Conservation (phyloP, 2,888 invertebrate genomes). For the Pyrochroa serraticornis region DNA sequence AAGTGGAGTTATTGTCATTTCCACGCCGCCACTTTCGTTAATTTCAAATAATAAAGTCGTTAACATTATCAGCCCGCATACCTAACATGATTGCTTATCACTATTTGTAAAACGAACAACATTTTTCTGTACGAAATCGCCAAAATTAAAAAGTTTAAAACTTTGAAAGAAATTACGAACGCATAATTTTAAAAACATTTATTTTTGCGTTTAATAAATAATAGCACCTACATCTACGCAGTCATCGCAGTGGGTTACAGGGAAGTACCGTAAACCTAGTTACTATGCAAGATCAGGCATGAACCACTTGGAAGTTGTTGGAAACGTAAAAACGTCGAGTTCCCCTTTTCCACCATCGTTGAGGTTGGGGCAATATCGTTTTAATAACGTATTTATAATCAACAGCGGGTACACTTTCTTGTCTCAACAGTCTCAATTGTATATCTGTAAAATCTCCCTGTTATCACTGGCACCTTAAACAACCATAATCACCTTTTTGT, state of each 20-base stretch:
- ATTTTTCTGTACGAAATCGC: no score
- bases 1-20: no score
- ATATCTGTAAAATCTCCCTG: background rate
- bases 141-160: no score
- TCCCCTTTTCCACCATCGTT: conserved; percentile 51
- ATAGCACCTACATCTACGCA: conserved; percentile 1
- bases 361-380: conserved; percentile 39
- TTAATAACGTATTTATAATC: conserved; percentile 49
- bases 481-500: no score
- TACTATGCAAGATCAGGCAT: conserved; percentile 23
- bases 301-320: conserved; percentile 28
- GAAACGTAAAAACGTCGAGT: conserved; percentile 42
- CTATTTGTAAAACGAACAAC: no score
- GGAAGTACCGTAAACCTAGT: background rate
- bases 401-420: conserved; percentile 40
- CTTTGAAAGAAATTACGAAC: no score
- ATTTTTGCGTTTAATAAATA: background rate
- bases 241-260: conserved; percentile 3
- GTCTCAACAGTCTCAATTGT: conserved; percentile 14
- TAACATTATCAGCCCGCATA: no score
- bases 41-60: no score
- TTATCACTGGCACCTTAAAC: no score
- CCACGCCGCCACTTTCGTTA: no score
- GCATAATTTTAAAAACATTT: background rate
- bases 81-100: no score